Base-by-base conservation (phyloP, 2,797 vertebrate genomes). In the Halcyon badia region DNA sequence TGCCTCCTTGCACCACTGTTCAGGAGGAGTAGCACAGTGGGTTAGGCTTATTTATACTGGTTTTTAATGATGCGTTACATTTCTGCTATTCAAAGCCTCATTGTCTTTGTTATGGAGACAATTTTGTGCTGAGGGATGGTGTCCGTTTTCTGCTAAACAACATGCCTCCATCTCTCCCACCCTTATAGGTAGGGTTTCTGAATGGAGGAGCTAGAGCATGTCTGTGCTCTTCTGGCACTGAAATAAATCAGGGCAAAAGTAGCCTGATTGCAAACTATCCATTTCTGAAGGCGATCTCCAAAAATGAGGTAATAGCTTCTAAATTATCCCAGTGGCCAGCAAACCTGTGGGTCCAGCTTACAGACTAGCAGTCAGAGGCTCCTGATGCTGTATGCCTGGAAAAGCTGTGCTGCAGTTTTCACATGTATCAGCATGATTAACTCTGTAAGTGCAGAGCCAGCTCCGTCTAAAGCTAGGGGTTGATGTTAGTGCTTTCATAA, bases 131-230 rank as follows among this genome's bases (percentile, higher is more conserved):
- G 69, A 87, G 56, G 30, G 14, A 9, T 30, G n/a, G 16, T 44
- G 66, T 70, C 58, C 8, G 2, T 92, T 68, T 68, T 4, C 58
- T 68, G 14, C 33, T 72, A n/a, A 91, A 35, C 37, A 14, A 13
- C 25, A 16, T 14, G 30, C 3, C 5, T 3, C n/a, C 24, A 11
- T 21, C 2, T 1, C 42, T 11, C 21, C 58, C 16, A 5, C 12
- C 28, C 13, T 51, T 48, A 7, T 0, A 14, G 1, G 3, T 8
- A 31, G 33, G 14, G 17, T 54, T 57, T 88, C 37, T 31, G 52
- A 49, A 24, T 4, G 35, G 24, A 64, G 46, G 28, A 83, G 9
- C 18, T 44, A 5, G 35, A 75, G 20, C 49, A 71, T 31, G 12
- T 72, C 83, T 61, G 25, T 75, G 61, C 39, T 51, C 26, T 84